These are phyloP conservation scores for Mesochorus sp. DNA, from an alignment of 2,888 invertebrate genomes.

Conservation along the genomic window DNA sequence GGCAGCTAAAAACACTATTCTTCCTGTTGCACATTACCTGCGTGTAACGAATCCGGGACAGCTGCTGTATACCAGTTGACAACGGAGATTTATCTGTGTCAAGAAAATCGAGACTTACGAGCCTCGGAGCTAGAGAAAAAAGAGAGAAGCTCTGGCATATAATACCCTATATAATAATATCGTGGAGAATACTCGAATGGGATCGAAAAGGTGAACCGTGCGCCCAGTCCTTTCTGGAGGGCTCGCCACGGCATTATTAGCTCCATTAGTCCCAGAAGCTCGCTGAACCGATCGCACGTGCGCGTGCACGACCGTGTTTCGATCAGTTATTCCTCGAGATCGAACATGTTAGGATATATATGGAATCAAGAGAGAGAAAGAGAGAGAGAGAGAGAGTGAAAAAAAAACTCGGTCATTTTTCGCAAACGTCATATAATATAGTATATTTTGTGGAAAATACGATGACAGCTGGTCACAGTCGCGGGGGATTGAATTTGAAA, in stretches of 20 bases:
- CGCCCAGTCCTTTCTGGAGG: slow-evolving; percentile 31
- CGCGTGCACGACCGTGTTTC: slow-evolving; percentile 21
- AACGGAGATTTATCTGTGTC: slow-evolving; percentile 52
- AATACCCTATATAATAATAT: slow-evolving; percentile 37
- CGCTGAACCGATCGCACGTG: slow-evolving; percentile 6
- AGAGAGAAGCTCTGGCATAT: neutral
- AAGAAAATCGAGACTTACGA: slow-evolving; percentile 15
- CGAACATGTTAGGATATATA: slow-evolving; percentile 17
- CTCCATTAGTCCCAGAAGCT: slow-evolving; percentile 51
- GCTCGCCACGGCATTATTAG: slow-evolving; percentile 41
- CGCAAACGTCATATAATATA: slow-evolving; percentile 47
- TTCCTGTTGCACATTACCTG: slow-evolving; percentile 30
- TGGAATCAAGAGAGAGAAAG: too few species aligned
- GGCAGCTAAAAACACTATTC: slow-evolving; percentile 45
- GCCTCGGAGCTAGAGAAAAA: neutral
- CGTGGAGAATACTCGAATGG: slow-evolving; percentile 37
- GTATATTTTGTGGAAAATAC: slow-evolving; percentile 21
- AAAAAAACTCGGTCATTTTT: slow-evolving; percentile 44
- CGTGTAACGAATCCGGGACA: slow-evolving; percentile 58
- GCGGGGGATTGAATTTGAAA: slow-evolving; percentile 44
- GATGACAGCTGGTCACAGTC: slow-evolving; percentile 49
- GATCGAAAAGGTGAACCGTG: slow-evolving; percentile 40
- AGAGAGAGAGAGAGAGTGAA: neutral
- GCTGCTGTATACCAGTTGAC: slow-evolving; percentile 49
- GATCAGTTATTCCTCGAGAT: slow-evolving; percentile 48